Evolutionary conservation across 2,888 invertebrate species (phyloP), one percentile per base, ranked within the genome.

Genomic region (Stenotaenia linearis): DNA sequence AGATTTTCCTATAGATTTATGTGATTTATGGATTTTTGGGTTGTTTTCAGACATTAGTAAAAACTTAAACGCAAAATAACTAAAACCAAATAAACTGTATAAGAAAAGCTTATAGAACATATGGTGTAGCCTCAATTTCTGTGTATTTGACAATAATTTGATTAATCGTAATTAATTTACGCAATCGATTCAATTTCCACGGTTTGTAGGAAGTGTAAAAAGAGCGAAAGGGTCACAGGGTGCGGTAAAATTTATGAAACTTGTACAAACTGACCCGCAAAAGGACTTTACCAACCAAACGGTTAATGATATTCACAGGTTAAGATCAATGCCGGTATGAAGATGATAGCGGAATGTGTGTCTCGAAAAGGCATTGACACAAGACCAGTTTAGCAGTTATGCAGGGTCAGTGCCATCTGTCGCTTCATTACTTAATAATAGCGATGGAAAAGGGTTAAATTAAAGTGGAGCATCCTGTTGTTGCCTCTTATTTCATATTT

Each of bases 231-330:
- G 69, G 69, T 69, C 69, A 45, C 18, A 69, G 28, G 69, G 25
- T 69, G 28, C 3, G 69, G 25, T 69, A 69, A 18, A 50, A 50
- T 50, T n/a, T 50, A 6, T n/a, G 18, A 50, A 50, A 69, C 69
- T 25, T 12, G 28, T 69, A 10, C 69, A 69, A n/a, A 25, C 23
- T 69, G 69, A 69, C 69, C 69, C 69, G n/a, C 7, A 2, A 4
- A 25, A 28, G 61, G 21, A 25, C 61, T 18, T 45, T 18, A 25
- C 61, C 15, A 5, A 61, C 61, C 25, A 28, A 69, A 50, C 25
- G 69, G 69, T 69, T 69, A 69, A 69, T 69, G 69, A 69, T 69
- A 69, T 69, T 69, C 69, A 69, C 25, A 69, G 69, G 69, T 69
- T 69, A 69, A 69, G 69, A 69, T 69, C 69, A 69, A 50, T 28